A percentile compares a stretch with the other conserved stretches of the same genome.
Evolutionary conservation across 2,113 vertebrate genomes (phyloP).

Genomic region (Podarcis muralis): DNA sequence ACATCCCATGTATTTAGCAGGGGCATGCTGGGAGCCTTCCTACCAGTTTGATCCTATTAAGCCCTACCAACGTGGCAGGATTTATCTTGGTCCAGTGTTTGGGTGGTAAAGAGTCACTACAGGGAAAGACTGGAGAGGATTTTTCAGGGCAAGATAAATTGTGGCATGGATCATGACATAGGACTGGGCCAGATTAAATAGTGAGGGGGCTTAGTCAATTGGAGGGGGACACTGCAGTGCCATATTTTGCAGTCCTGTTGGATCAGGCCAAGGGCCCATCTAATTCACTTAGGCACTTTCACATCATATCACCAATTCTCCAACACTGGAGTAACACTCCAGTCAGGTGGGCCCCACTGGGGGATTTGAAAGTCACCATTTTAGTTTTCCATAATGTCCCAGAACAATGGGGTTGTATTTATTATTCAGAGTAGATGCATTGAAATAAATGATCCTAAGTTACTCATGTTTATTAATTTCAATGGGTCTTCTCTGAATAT

Average conservation of each 20-base stretch:
- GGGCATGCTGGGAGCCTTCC: background rate
- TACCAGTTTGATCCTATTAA: background rate
- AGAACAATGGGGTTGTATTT: background rate
- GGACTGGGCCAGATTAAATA: background rate
- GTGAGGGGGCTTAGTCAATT: background rate
- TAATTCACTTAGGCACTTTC: too few relatives aligned
- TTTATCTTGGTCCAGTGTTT: background rate
- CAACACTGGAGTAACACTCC: background rate
- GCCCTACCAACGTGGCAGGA: background rate
- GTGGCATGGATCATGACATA: background rate
- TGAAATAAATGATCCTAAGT: too few relatives aligned
- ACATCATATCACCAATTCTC: background rate
- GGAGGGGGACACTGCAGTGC: background rate
- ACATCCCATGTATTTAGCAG: background rate
- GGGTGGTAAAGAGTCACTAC: background rate
- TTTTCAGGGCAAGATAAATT: background rate
- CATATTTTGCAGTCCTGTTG: background rate
- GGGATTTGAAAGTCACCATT: background rate
- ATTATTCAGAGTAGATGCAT: too few relatives aligned
- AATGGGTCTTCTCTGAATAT: too few relatives aligned
- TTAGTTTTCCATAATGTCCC: background rate
- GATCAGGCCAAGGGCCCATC: too few relatives aligned
- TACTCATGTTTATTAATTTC: too few relatives aligned
- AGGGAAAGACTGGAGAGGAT: background rate
- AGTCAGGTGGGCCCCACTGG: background rate